phyloP scores from a whole-genome alignment of 2,113 vertebrate genomes.

The Pygoscelis adeliae region DNA sequence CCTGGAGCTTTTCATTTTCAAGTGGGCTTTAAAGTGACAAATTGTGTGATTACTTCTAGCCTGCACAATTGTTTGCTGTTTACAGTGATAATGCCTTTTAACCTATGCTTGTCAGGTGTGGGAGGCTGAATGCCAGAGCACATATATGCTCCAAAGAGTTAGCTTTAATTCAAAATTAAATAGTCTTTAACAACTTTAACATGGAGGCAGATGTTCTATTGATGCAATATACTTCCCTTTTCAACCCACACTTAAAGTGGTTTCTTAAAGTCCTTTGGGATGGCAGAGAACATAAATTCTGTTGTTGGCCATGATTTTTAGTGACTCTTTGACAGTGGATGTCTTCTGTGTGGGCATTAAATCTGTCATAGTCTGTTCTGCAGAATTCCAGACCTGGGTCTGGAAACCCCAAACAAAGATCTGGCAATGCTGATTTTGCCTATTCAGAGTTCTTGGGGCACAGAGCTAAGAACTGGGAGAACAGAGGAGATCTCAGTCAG shows the following conservation, averaged over 20 bases:
- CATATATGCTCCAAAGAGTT: not conserved
- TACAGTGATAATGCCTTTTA: slow-evolving; percentile 15
- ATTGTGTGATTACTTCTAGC: not conserved
- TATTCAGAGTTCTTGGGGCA: not conserved
- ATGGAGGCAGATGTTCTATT: not conserved
- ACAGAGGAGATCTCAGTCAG: not conserved
- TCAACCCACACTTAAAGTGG: not conserved
- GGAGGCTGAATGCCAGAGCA: slow-evolving; percentile 28
- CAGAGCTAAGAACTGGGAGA: not conserved
- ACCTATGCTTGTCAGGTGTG: slow-evolving; percentile 46
- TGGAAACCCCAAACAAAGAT: not conserved
- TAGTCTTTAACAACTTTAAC: not conserved
- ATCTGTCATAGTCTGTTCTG: not conserved
- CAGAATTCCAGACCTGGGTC: not conserved
- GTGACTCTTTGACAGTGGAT: not conserved
- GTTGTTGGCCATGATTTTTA: not conserved
- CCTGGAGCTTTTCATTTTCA: not conserved
- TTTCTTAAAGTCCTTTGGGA: not conserved
- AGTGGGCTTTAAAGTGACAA: slow-evolving; percentile 40
- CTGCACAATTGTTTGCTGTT: slow-evolving; percentile 10
- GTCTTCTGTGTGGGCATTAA: not conserved
- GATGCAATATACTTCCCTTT: not conserved
- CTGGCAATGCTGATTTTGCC: not conserved
- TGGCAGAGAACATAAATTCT: not conserved
- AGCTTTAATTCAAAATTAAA: slow-evolving; percentile 11